phyloP scores from a whole-genome alignment of 2,113 vertebrate species.

The Tragelaphus buxtoni region DNA sequence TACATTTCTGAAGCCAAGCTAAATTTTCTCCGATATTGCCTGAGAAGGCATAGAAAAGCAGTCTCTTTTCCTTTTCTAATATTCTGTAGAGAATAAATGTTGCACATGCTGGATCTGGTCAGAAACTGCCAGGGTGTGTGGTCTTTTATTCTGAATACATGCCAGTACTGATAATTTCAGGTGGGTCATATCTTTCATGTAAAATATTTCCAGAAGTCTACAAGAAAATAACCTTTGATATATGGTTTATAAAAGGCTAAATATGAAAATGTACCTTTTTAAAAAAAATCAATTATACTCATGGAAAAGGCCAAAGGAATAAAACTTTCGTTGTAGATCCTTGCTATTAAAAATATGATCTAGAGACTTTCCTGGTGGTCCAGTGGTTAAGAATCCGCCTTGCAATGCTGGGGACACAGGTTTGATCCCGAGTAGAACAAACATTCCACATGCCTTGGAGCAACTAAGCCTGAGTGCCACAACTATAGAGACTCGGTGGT shows the following conservation, averaged over 20 bases:
- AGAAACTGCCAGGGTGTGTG: background rate
- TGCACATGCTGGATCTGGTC: background rate
- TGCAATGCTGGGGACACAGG: background rate
- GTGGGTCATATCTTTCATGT: background rate
- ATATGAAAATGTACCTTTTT: background rate
- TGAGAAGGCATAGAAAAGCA: conserved; percentile 1
- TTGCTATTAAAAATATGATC: background rate
- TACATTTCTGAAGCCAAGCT: conserved; percentile 1
- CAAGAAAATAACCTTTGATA: conserved; percentile 32
- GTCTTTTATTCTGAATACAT: background rate
- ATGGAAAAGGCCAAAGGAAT: background rate
- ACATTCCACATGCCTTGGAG: background rate
- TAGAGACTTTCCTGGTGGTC: background rate
- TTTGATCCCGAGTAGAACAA: background rate
- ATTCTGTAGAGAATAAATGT: conserved; percentile 4
- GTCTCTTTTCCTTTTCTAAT: background rate
- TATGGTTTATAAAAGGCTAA: conserved; percentile 31
- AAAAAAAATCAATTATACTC: background rate
- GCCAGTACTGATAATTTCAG: conserved; percentile 4
- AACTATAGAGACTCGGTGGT: background rate
- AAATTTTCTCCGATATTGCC: background rate
- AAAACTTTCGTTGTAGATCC: background rate
- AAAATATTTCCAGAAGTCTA: conserved; percentile 26
- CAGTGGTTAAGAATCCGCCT: background rate
- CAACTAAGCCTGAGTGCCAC: background rate